Base-by-base conservation (phyloP, 2,888 invertebrate genomes). In the Apotomis capreana region DNA sequence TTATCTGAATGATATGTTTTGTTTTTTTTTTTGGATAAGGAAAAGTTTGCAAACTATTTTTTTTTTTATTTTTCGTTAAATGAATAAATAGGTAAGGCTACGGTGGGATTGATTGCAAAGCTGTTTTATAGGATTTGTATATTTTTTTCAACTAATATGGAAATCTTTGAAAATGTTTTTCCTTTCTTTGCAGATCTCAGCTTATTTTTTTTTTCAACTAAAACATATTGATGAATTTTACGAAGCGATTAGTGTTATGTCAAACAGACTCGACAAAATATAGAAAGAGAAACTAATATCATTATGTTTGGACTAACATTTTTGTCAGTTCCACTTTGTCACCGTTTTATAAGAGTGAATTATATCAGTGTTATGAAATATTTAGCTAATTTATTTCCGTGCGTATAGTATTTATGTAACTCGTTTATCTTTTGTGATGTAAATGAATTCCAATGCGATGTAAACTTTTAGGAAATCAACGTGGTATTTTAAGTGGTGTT, bases 261-360 rank as follows among this genome's bases (percentile, higher is more conserved):
- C 77, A 76, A 77, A 74, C 62, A 70, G 73, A 68, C 69, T 40
- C 55, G 55, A 46, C 49, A 69, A 75, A 69, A 49, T 63, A 49
- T 15, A 46, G 36, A 26, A 40, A 57, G 9, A 64, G 36, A 36
- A 36, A 52, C 60, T 26, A 69, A 55, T 15, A 67, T 36, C 10
- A 54, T 37, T n/a, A 15, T 80, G 79, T 80, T 80, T 78, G 78
- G 79, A 80, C 68, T 68, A 71, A 72, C 74, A 52, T 76, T 74
- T 62, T 75, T 63, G 40, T 40, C 74, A 76, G 73, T 78, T 75
- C 74, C 73, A 70, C 76, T 77, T 76, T 78, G 78, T 78, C 78
- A 79, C 63, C 75, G 61, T 60, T 60, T 57, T 51, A 49, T 68
- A 70, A 37, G 62, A 54, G 65, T 76, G 63, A 76, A 62, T 76